Conservation (phyloP, 2,113 vertebrate species). For the Bujurquina vittata region DNA sequence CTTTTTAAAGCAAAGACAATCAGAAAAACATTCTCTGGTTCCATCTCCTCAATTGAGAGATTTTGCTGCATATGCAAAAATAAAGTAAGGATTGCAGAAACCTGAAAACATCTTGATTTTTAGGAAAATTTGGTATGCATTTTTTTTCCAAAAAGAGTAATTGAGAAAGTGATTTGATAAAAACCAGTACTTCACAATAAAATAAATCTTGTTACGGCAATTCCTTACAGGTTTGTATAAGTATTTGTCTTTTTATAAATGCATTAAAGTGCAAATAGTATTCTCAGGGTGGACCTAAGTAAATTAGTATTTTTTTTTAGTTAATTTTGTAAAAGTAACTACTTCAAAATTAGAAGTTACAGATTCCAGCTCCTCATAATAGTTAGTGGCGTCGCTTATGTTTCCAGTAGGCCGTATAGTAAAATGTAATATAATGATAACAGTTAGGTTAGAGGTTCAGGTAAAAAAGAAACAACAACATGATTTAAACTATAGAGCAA, state of each 20-base stretch:
- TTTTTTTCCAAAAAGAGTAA: not conserved
- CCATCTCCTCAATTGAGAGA: not conserved
- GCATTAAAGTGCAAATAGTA: not conserved
- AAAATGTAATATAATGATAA: not conserved
- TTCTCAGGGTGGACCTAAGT: not conserved
- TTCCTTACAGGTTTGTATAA: not conserved
- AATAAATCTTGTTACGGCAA: not conserved
- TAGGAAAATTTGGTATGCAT: not conserved
- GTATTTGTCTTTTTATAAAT: not conserved
- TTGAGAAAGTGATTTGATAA: not conserved
- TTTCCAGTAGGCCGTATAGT: not conserved
- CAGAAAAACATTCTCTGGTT: no score
- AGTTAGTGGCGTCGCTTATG: not conserved
- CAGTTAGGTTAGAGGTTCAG: not conserved
- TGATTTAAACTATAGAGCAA: not conserved
- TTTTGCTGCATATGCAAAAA: not conserved
- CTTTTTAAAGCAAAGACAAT: no score
- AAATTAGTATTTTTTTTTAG: not conserved
- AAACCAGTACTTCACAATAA: not conserved
- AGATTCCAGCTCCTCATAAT: rapidly evolving
- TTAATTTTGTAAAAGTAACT: not conserved
- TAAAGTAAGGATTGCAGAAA: not conserved
- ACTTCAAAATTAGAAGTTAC: not conserved
- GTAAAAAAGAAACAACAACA: no score
- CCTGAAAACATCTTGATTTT: not conserved